Evolutionary conservation across 2,888 invertebrate species (phyloP), one percentile per base, ranked within the genome.

Genomic region (Eutolmus rufibarbis): DNA sequence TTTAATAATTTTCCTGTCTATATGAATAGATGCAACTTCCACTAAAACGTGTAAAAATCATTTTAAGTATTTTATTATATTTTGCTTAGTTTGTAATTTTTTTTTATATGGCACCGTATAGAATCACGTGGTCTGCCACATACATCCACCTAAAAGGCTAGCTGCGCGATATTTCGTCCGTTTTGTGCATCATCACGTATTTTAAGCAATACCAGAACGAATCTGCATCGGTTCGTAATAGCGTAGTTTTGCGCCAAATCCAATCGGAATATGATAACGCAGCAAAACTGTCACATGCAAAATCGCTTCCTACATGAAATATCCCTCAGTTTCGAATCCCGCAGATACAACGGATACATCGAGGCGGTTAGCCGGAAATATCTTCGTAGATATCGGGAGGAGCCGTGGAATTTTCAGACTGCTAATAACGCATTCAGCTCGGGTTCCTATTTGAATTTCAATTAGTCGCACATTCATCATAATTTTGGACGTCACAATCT

Each of bases 261-360:
- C 34, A 19, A 37, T 34, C 43, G 23, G 46, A 78, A 78, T 78
- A 40, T 78, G 78, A 78, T 78, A 78, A 46, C 78, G 43, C 78
- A 40, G 78, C 43, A 40, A 78, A 78, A n/a, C 37, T 78, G 78
- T 78, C 78, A 78, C 8, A 78, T 78, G 78, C 78, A 78, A 78
- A 78, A 78, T 78, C 23, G 78, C 40, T 78, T 37, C 12, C 40
- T 43, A 43, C 46, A 78, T 78, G 78, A 78, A 78, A 78, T 78
- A 78, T 78, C 43, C 46, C 78, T 14, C 40, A 43, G 46, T 37
- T 78, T 43, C 9, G 16, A 28, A n/a, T 1, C 66, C 37, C n/a
- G 5, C 23, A 66, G 7, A 23, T 23, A 9, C n/a, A n/a, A n/a
- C 4, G 19, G 12, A 28, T 66, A 28, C 19, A 57, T 9, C 23